Evolutionary conservation across 1,140 invertebrate genomes (phyloP), one percentile per base, ranked within the genome.

Genomic region (Zaprionus kolodkinae): DNA sequence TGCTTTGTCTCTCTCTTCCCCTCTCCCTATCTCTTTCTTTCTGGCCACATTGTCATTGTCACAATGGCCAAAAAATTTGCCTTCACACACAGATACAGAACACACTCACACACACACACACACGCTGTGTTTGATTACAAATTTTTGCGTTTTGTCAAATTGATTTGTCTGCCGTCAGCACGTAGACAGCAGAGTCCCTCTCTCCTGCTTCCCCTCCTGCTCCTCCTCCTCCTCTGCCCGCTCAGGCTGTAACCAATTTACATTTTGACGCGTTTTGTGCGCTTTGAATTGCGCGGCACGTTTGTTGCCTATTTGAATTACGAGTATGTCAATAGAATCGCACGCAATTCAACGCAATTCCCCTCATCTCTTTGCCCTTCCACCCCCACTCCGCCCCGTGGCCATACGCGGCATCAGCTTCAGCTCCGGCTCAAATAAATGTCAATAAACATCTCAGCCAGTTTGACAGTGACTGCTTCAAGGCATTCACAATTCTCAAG

Each of bases 291-390:
- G 84, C 84, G 65, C 68, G 81, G 80, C 84, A 88, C 84, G 84
- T 88, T 76, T 88, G 81, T 78, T 78, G 80, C 81, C 85, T 89
- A 81, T 88, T 82, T 79, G 82, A 86, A 87, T 86, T 88, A 75
- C 67, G 55, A 75, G 72, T 65, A 78, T 84, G 85, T 89, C 84
- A 88, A 88, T 89, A 80, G 77, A 84, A 87, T 88, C 61, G 84
- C 73, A 69, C 69, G 48, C 69, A 21, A 21, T 64, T 66, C 38
- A 5, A 30, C 64, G 36, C 12, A 30, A 30, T 30, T 30, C 27
- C 27, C 27, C 27, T 30, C 64, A 12, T 25, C 6, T n/a, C 36
- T 30, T 11, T 21, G 21, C 33, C 52, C 48, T 30, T 15, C 54
- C 3, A 6, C 12, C 10, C 27, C 62, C 25, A 0, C 55, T 9